Evolutionary conservation across 2,797 vertebrate species (phyloP), one percentile per base, ranked within the genome.

Genomic region (Brachyrhaphis roseni): DNA sequence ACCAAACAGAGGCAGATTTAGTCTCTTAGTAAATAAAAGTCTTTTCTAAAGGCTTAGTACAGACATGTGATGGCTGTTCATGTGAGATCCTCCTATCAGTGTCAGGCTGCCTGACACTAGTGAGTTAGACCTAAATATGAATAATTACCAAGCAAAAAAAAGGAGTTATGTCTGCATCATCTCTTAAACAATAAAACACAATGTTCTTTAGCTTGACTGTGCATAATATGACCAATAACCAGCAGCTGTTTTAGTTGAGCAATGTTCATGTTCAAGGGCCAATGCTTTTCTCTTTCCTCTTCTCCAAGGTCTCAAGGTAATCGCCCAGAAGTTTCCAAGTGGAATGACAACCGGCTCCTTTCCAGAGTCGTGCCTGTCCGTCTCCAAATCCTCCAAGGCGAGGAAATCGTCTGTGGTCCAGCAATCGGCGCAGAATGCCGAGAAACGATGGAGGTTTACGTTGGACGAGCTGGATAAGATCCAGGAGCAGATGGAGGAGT

Each of bases 271-370:
- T 23, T 64, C 8, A 64, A 23, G n/a, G 55, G 5, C 18, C 3
- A 12, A 8, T 20, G 13, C 16, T 4, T 20, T 23, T 2, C 72
- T 43, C 36, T 77, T 20, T 75, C 15, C 36, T 80, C 70, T 20
- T 71, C 75, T 75, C 46, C 34, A 87, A 99, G 98, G 98, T 85
- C 95, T 99, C 34, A 98, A 97, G 89, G 97, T 98, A 11, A 88
- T 98, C 0, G 95, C 95, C 8, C 97, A 98, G 92, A 99, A 97
- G 82, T 96, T 99, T 82, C 98, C 97, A 0, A 96, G 97, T 72
- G 97, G 98, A 7, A 36, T 99, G 91, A 91, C 96, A 66, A 98
- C 97, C 0, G 98, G 98, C 75, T 93, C 95, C 0, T 84, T 98
- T 36, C 98, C 98, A 0, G 0, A 73, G 0, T 95, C 94, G 4